Evolutionary conservation across 2,888 invertebrate species (phyloP).

Genomic region (Psylliodes chrysocephalus): DNA sequence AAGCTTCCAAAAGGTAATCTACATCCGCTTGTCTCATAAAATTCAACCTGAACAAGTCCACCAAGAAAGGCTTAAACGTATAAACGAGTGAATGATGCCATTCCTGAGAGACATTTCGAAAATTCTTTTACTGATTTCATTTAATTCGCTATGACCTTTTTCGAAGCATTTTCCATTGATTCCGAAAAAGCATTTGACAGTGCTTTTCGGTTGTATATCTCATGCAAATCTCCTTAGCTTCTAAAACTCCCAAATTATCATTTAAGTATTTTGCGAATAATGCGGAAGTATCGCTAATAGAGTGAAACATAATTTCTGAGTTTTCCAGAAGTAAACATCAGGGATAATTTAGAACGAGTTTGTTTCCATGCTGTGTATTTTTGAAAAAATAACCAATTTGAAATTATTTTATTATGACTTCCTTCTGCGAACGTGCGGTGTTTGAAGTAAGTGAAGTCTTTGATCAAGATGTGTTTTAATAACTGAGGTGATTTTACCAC

Average conservation of each 20-base stretch:
- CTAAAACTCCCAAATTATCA: slow-evolving; percentile 37
- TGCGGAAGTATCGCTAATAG: slow-evolving; percentile 41
- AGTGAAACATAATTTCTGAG: slow-evolving; percentile 66
- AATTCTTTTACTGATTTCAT: slow-evolving; percentile 55
- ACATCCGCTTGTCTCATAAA: slow-evolving; percentile 50
- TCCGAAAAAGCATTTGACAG: slow-evolving; percentile 64
- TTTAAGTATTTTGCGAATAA: slow-evolving; percentile 3
- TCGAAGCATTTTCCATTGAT: slow-evolving; percentile 61
- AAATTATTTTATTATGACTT: slow-evolving; percentile 59
- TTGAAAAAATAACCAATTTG: slow-evolving; percentile 62
- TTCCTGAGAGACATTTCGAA: slow-evolving; percentile 53
- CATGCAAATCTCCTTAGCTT: slow-evolving; percentile 56
- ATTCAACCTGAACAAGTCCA: slow-evolving; percentile 47
- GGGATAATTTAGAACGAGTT: slow-evolving; percentile 66
- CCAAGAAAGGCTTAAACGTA: slow-evolving; percentile 50
- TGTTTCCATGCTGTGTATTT: slow-evolving; percentile 67
- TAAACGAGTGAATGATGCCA: slow-evolving; percentile 49
- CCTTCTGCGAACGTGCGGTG: slow-evolving; percentile 54
- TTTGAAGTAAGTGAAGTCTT: slow-evolving; percentile 65
- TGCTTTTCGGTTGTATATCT: slow-evolving; percentile 64
- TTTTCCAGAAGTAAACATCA: slow-evolving; percentile 69
- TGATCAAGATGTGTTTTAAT: slow-evolving; percentile 64
- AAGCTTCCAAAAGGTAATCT: slow-evolving; percentile 50
- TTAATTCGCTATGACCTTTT: slow-evolving; percentile 59
- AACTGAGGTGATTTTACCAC: slow-evolving; percentile 64